Conservation (phyloP, 1,140 invertebrate genomes). For the Hylyphantes graminicola region DNA sequence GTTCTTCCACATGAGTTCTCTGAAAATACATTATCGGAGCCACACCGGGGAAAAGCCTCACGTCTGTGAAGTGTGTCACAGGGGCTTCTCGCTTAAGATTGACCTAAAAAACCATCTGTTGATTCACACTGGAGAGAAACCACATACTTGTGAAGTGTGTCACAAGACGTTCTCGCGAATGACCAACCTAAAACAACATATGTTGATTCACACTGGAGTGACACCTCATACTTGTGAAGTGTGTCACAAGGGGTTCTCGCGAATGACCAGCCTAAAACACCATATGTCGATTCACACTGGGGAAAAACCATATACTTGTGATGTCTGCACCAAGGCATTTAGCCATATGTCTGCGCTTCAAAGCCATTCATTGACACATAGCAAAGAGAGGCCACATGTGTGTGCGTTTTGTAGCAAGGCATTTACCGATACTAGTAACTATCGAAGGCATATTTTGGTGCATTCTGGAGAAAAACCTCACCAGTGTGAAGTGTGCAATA, state of each 20-base stretch:
- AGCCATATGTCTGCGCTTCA: not conserved
- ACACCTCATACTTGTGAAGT: conserved; percentile 78
- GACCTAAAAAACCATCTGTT: too few relatives aligned
- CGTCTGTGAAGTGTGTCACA: too few relatives aligned
- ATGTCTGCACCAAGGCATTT: conserved; percentile 14
- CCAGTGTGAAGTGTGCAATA: too few relatives aligned
- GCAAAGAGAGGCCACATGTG: conserved; percentile 66
- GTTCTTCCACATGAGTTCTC: not conserved
- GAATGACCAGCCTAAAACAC: conserved; percentile 82
- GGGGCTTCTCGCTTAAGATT: too few relatives aligned
- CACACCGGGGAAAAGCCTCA: too few relatives aligned
- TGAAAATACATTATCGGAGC: not conserved
- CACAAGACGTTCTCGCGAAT: too few relatives aligned
- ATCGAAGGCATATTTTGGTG: too few relatives aligned
- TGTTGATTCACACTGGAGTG: not conserved
- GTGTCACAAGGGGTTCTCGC: conserved; percentile 79
- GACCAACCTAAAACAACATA: too few relatives aligned
- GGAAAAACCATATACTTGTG: conserved; percentile 6
- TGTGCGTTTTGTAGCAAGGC: conserved; percentile 67
- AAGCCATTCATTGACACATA: conserved; percentile 7
- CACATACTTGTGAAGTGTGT: too few relatives aligned
- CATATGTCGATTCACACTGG: conserved; percentile 25
- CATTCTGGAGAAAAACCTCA: too few relatives aligned
- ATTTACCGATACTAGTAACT: conserved; percentile 22
- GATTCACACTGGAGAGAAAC: too few relatives aligned